Conservation (phyloP, 2,888 invertebrate genomes). For the Hyles lineata region DNA sequence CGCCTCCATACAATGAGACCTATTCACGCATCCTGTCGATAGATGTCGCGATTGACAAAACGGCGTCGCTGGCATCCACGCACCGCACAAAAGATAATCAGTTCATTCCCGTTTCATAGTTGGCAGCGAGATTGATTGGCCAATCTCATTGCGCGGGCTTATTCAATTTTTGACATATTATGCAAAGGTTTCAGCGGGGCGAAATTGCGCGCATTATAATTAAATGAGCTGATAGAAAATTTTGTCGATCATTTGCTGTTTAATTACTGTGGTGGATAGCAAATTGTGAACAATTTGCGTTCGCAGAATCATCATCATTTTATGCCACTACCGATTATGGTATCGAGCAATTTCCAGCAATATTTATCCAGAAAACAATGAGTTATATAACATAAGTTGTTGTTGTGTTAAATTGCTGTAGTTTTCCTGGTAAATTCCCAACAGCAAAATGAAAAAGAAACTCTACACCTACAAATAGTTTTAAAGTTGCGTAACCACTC, state of each 20-base stretch:
- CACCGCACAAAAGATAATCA: slow-evolving; percentile 42
- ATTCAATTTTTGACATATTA: slow-evolving; percentile 38
- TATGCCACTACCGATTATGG: no score
- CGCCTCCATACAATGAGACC: slow-evolving; percentile 10
- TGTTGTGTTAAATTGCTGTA: no score
- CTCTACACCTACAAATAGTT: no score
- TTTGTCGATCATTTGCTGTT: not conserved
- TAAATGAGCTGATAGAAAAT: not conserved
- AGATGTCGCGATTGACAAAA: slow-evolving; percentile 39
- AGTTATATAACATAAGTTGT: not conserved
- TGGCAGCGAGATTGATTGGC: slow-evolving; percentile 36
- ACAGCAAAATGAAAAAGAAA: no score
- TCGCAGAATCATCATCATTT: not conserved
- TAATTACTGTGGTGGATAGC: not conserved
- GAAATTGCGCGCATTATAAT: slow-evolving; percentile 4
- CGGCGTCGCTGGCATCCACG: slow-evolving; percentile 37
- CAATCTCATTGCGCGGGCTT: slow-evolving; percentile 40
- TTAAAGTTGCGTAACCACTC: not conserved
- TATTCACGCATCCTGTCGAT: slow-evolving; percentile 36
- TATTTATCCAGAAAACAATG: not conserved
- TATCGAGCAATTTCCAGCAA: no score
- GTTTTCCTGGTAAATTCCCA: no score
- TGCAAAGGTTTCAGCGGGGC: not conserved
- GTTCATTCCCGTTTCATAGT: slow-evolving; percentile 38
- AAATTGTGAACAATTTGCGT: not conserved